Base-by-base conservation (phyloP, 2,888 invertebrate species). In the Chaetogeoica ovagalla region DNA sequence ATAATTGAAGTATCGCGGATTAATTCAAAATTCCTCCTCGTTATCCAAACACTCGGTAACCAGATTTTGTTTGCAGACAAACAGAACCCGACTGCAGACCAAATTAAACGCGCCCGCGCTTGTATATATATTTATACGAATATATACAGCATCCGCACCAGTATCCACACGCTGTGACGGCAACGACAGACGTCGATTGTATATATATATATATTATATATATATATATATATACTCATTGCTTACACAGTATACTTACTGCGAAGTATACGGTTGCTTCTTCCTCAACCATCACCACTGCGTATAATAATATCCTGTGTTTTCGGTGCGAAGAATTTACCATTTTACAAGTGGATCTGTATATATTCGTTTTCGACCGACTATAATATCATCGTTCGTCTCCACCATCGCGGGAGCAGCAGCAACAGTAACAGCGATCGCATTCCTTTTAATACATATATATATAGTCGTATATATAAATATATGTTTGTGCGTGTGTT, bases 41-140 rank as follows among this genome's bases (percentile, higher is more conserved):
- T 71, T 79, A 79, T 79, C 79, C 79, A 79, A 79, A 79, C 79
- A 79, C 79, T 79, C 39, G 79, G 79, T 79, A 79, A 79, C 79
- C 79, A 79, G 79, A 79, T 79, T 79, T 79, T 79, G 79, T 79
- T 79, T 79, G 71, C 79, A 55, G 71, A 79, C 79, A 79, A 79
- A 79, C 79, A 79, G 70, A 75, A 65, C 62, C 71, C 70, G 57
- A 79, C 79, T 30, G 30, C 30, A 71, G 79, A 71, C 70, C 79
- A 79, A 79, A 70, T 79, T 79, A 79, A 79, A 79, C 79, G 62
- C 77, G 62, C 43, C 4, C 43, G 43, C 43, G 48, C 48, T 0
- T 13, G 48, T 13, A 7, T 43, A 6, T 43, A 43, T 43, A 39
- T 59, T 17, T 43, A 48, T 52, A 73, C 30, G 11, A 21, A 60